Conservation (phyloP, 64 coral and sea anemone species). For the Astreopora myriophthalma region DNA sequence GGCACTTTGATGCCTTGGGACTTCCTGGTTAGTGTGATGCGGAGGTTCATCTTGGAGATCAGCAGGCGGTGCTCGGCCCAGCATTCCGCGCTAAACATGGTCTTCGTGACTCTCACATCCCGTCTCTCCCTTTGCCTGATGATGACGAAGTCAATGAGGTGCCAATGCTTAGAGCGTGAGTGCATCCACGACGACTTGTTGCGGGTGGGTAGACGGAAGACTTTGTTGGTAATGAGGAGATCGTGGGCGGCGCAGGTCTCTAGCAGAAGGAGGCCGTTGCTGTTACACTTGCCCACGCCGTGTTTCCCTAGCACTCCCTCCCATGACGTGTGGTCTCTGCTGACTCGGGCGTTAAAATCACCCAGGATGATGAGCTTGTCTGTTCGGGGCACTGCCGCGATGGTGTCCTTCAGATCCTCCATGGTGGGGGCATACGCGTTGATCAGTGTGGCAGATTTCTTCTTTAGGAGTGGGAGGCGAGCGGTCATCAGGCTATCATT, state of each 20-base stretch:
- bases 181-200: background rate
- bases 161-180: background rate
- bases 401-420: background rate
- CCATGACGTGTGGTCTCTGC: background rate
- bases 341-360: background rate
- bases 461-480: background rate
- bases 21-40: background rate
- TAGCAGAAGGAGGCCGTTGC: background rate
- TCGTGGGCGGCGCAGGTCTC: background rate
- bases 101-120: background rate
- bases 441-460: background rate
- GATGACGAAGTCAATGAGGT: background rate
- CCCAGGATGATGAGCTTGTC: background rate
- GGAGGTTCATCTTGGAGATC: background rate
- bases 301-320: background rate
- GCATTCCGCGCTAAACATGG: background rate
- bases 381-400: background rate
- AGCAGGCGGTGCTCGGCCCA: background rate
- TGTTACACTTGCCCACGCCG: background rate
- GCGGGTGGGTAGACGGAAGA: background rate
- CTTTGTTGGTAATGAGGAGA: background rate
- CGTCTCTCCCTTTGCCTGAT: background rate
- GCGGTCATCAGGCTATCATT: background rate
- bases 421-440: background rate
- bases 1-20: background rate